Conservation (phyloP, 2,113 vertebrate genomes). For the Dicerorhinus sumatrensis region DNA sequence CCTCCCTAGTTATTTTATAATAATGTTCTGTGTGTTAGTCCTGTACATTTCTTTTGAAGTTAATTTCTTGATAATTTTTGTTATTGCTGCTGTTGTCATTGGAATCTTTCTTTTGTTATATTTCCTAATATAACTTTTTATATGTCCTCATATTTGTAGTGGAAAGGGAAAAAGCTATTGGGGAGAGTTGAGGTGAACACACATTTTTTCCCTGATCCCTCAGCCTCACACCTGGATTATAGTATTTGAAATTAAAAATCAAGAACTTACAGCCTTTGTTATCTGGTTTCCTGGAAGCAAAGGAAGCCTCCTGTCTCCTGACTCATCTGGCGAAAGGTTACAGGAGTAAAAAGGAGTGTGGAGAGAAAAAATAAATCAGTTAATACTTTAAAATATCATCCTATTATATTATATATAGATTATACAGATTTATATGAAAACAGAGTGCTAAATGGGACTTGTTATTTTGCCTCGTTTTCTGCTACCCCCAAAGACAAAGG, state of each 20-base stretch:
- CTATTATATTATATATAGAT: background rate
- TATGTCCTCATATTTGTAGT: background rate
- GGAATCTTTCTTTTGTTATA: background rate
- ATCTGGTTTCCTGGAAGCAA: background rate
- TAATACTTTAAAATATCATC: background rate
- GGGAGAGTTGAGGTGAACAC: background rate
- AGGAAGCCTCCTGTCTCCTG: background rate
- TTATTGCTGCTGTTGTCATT: background rate
- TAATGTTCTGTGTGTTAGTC: background rate
- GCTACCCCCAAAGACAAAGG: background rate
- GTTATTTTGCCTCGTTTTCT: background rate
- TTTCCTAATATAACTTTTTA: background rate
- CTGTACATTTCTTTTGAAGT: conserved; percentile 10
- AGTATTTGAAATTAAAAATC: background rate
- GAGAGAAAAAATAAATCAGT: background rate
- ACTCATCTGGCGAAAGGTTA: background rate
- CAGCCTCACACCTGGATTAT: background rate
- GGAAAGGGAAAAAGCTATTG: background rate
- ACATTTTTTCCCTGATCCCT: background rate
- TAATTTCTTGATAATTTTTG: conserved; percentile 4
- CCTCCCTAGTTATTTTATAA: background rate
- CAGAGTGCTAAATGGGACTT: background rate
- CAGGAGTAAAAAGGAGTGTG: background rate
- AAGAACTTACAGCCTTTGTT: background rate
- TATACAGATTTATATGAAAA: background rate